Evolutionary conservation across 2,797 vertebrate genomes (phyloP).

Genomic region (Limnodromus scolopaceus): DNA sequence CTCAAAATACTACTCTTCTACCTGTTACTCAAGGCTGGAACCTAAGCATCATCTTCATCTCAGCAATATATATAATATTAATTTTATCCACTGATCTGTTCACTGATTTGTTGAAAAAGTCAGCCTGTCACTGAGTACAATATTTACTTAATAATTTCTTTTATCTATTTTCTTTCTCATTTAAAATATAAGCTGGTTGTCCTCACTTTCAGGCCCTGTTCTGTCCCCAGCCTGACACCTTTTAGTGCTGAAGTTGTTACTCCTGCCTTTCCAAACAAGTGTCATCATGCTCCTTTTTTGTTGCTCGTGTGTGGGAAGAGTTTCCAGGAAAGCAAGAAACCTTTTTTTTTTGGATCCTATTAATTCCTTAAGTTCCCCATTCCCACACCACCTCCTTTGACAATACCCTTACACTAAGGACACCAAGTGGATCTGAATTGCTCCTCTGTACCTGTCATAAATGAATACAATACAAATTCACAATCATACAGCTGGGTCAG

Average conservation of each 20-base stretch:
- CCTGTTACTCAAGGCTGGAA: background rate
- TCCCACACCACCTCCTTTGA: background rate
- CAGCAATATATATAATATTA: background rate
- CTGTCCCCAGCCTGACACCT: background rate
- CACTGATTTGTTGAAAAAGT: background rate
- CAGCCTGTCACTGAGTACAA: background rate
- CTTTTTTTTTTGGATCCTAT: background rate
- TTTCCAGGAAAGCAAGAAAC: background rate
- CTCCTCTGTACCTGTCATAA: background rate
- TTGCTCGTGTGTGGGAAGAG: background rate
- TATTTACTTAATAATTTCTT: background rate
- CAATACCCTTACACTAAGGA: background rate
- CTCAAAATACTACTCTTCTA: background rate
- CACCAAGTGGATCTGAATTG: background rate
- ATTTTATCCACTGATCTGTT: background rate
- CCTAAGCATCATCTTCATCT: background rate
- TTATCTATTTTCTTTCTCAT: background rate
- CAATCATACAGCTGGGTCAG: background rate
- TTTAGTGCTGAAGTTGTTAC: background rate
- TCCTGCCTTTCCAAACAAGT: background rate
- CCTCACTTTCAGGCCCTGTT: background rate
- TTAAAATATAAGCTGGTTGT: background rate
- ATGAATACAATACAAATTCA: background rate
- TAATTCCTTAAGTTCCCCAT: background rate
- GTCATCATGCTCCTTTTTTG: background rate